Evolutionary conservation across 2,113 vertebrate species (phyloP).

Genomic region (Empidonax traillii): DNA sequence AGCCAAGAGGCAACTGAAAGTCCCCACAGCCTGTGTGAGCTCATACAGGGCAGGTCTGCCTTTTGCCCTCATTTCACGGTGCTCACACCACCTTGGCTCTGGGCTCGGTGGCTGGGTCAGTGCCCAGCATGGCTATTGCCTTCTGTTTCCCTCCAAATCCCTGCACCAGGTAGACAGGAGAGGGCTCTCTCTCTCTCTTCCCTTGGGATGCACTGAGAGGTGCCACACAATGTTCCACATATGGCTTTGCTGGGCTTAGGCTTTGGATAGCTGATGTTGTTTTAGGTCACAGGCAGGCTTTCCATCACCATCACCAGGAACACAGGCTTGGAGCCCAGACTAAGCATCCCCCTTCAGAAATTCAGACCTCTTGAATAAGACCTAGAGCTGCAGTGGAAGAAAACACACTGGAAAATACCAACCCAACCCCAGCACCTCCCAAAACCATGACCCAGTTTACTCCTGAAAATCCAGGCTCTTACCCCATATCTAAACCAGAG

Average conservation of each 20-base stretch:
- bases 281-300: neutral
- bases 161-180: neutral
- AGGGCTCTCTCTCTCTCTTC: fast-evolving
- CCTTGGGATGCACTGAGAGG: neutral
- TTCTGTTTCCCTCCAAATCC: neutral
- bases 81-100: neutral
- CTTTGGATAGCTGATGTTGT: neutral
- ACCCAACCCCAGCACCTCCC: neutral
- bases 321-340: neutral
- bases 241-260: neutral
- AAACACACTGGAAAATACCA: neutral
- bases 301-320: neutral
- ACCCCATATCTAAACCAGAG: neutral
- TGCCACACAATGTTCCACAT: neutral
- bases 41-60: neutral
- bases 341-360: neutral
- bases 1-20: neutral
- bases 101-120: fast-evolving
- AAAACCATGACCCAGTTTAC: neutral
- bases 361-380: neutral
- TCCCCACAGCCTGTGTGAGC: neutral
- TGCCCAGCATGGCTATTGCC: neutral
- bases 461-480: neutral
- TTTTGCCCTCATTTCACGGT: neutral
- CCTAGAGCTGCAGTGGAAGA: neutral